Base-by-base conservation (phyloP, 2,888 invertebrate genomes). In the Eretmocerus hayati region DNA sequence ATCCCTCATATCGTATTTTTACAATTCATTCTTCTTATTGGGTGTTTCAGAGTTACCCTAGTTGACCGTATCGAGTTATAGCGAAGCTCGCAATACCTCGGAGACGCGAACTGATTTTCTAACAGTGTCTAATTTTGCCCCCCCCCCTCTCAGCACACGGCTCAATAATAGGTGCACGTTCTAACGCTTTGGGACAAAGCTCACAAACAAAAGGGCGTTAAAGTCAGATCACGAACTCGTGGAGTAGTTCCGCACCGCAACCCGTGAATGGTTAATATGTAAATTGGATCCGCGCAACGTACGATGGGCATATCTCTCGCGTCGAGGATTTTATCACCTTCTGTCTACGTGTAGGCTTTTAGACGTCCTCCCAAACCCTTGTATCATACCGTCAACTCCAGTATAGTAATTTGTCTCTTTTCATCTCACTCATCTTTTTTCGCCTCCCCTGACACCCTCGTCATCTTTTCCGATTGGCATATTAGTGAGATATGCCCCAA, bases 211-310 rank as follows among this genome's bases (percentile, higher is more conserved):
- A 67, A 67, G 67, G 66, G 65, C 66, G 67, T 66, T 65, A 44
- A 66, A 67, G 68, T 67, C 66, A 62, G 60, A 63, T 62, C 61
- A 58, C 59, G 61, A 64, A 60, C 65, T 63, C 53, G 57, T 53
- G 58, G 50, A 56, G 56, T n/a, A n/a, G n/a, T n/a, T n/a, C n/a
- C n/a, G n/a, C n/a, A n/a, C 53, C 53, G 55, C 41, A 50, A 50
- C 44, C 46, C 41, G 46, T 42, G 58, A 62, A 59, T 64, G 67
- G 64, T 66, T 63, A 58, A 63, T 63, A 69, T 69, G 68, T 59
- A 67, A 69, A 69, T 67, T 52, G 42, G 36, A 20, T 35, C 43
- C 44, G 31, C 49, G 31, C 30, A 46, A 42, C 9, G 31, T 31
- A 35, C 33, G 44, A 37, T 21, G 36, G 37, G 41, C 37, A 31